Percentiles rank a stretch among this genome's conserved stretches.
Evolutionary conservation across 2,888 invertebrate genomes (phyloP).

Genomic region (Apodemia mormo): DNA sequence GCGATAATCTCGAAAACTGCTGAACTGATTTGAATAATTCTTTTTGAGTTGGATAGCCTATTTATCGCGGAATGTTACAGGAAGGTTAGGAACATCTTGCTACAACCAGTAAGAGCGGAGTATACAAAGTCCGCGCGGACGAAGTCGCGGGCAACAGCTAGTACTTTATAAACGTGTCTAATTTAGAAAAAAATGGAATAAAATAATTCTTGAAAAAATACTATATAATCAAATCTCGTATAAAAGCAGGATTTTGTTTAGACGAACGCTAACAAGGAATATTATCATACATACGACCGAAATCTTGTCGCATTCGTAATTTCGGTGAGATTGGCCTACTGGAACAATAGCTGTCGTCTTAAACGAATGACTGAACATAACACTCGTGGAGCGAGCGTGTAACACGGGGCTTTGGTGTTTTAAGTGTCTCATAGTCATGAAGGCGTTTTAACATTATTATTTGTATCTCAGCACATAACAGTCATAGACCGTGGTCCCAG

Average conservation of each 20-base stretch:
- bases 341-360: background rate
- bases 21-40: too few relatives aligned
- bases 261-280: background rate
- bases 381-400: background rate
- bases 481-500: too few relatives aligned
- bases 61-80: too few relatives aligned
- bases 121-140: too few relatives aligned
- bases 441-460: background rate
- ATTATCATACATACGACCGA: conserved; percentile 4
- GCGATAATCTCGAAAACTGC: too few relatives aligned
- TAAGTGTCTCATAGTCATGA: background rate
- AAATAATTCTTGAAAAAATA: background rate
- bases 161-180: too few relatives aligned
- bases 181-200: too few relatives aligned
- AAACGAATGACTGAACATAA: conserved; percentile 4
- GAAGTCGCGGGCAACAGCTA: too few relatives aligned
- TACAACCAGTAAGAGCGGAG: too few relatives aligned
- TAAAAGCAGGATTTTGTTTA: background rate
- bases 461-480: too few relatives aligned
- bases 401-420: background rate
- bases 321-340: conserved; percentile 9
- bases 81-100: too few relatives aligned
- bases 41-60: too few relatives aligned
- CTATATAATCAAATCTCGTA: background rate
- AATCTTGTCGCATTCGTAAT: conserved; percentile 6